phyloP scores from a whole-genome alignment of 2,888 invertebrate species.

The Ophion costatus region DNA sequence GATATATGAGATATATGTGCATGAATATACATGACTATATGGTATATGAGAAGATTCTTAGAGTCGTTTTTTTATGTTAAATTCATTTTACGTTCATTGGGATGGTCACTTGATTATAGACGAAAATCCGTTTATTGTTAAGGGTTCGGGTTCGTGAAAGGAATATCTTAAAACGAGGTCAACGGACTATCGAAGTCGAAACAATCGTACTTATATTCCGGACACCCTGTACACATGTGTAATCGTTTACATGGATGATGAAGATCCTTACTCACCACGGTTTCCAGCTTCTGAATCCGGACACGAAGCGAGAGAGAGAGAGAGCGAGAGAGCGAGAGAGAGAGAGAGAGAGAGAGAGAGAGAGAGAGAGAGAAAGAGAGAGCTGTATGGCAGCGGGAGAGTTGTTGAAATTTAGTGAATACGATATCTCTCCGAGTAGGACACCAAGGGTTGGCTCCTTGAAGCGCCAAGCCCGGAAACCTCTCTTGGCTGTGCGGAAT shows the following conservation, averaged over 20 bases:
- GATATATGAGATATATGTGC: no score
- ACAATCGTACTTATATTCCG: not conserved
- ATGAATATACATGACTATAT: no score
- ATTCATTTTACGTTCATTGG: no score
- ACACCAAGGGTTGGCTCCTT: constrained; percentile 31
- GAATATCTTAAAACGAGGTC: no score
- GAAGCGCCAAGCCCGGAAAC: constrained; percentile 37
- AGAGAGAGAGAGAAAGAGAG: constrained; percentile 11
- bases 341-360: not conserved
- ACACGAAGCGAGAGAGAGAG: not conserved
- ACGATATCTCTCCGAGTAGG: constrained; percentile 67
- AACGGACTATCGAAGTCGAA: not conserved
- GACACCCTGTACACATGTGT: not conserved
- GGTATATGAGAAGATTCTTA: no score
- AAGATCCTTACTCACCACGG: not conserved
- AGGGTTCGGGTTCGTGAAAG: no score
- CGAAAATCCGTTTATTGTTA: no score
- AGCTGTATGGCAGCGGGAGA: constrained; percentile 25
- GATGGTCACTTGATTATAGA: no score
- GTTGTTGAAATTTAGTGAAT: constrained; percentile 74
- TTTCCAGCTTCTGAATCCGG: not conserved
- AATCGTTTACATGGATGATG: not conserved
- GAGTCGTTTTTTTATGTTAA: no score
- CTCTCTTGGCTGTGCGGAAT: constrained; percentile 28
- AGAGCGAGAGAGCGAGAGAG: constrained; percentile 3